Evolutionary conservation across 2,888 invertebrate species (phyloP).

Genomic region (Zaprionus bogoriensis): DNA sequence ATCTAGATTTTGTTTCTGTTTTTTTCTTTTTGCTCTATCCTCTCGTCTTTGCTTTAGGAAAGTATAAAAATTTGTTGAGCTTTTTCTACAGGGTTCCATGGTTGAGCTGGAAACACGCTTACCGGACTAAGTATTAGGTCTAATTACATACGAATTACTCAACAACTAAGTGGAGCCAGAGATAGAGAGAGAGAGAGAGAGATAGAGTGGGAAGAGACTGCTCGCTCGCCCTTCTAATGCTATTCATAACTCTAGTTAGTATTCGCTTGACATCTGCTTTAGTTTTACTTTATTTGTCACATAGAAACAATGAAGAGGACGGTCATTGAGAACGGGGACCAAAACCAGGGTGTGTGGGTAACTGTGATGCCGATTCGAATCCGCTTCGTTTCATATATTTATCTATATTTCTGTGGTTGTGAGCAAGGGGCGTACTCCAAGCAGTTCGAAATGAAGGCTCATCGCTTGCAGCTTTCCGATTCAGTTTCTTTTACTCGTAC

Average conservation of each 20-base stretch:
- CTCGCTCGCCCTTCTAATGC: conserved; percentile 3
- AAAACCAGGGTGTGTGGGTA: conserved; percentile 27
- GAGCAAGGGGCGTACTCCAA: conserved; percentile 64
- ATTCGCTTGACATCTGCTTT: neutral
- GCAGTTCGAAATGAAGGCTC: conserved; percentile 43
- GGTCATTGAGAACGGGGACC: conserved; percentile 67
- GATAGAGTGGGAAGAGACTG: conserved; percentile 1
- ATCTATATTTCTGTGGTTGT: conserved; percentile 42
- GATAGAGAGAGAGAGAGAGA: too few relatives aligned
- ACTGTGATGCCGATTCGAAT: conserved; percentile 41
- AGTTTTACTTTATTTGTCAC: conserved; percentile 74
- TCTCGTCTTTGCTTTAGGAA: conserved; percentile 51
- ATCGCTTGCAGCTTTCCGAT: conserved; percentile 8
- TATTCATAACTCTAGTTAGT: conserved; percentile 5
- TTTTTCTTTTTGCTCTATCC: neutral
- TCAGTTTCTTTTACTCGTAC: neutral
- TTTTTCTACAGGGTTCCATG: conserved; percentile 30
- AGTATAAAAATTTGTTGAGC: conserved; percentile 74
- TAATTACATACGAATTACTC: conserved; percentile 1
- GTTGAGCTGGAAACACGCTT: conserved; percentile 34
- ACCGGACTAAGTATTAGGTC: conserved; percentile 8
- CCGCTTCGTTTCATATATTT: conserved; percentile 6
- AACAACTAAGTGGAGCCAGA: conserved; percentile 19
- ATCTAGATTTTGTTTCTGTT: conserved; percentile 10
- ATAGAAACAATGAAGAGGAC: conserved; percentile 77